These are phyloP conservation scores for Boleophthalmus pectinirostris DNA, from an alignment of 2,113 vertebrate species.

Conservation along the genomic window DNA sequence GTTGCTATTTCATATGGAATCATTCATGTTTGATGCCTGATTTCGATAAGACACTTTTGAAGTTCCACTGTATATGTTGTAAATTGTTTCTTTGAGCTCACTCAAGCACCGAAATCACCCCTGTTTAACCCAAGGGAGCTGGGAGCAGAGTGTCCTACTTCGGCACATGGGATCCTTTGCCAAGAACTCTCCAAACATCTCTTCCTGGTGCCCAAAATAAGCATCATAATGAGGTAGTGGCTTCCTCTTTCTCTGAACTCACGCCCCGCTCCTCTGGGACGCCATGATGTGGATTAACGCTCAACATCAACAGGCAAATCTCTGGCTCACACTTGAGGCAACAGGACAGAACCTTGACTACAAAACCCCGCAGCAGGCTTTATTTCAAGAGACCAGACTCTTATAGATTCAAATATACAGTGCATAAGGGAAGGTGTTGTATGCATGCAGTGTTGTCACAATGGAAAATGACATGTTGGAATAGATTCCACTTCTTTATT, in stretches of 20 bases:
- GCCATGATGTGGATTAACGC: conserved; percentile 73
- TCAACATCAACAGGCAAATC: conserved; percentile 69
- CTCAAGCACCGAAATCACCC: conserved; percentile 80
- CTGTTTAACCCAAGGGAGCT: conserved; percentile 73
- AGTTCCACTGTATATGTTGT: conserved; percentile 80
- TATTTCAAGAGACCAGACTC: conserved; percentile 23
- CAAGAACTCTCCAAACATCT: conserved; percentile 79
- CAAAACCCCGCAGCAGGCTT: conserved; percentile 12
- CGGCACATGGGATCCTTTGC: conserved; percentile 61
- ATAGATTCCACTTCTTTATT: conserved; percentile 67
- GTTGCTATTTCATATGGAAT: conserved; percentile 85
- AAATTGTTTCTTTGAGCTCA: conserved; percentile 81
- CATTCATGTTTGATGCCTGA: conserved; percentile 81
- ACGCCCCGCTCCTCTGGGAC: conserved; percentile 69
- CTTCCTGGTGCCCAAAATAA: conserved; percentile 83
- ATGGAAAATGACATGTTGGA: conserved; percentile 64
- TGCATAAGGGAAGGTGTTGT: conserved; percentile 35
- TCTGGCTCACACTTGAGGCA: conserved; percentile 57
- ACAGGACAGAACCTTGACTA: conserved; percentile 39
- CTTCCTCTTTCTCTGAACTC: conserved; percentile 79
- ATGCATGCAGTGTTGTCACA: conserved; percentile 55
- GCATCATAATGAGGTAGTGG: conserved; percentile 77
- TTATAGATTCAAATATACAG: conserved; percentile 28
- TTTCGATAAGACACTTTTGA: conserved; percentile 84
- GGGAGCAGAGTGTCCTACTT: conserved; percentile 66